Evolutionary conservation across 2,888 invertebrate species (phyloP), one percentile per base, ranked within the genome.

Genomic region (Brassicogethes aeneus): DNA sequence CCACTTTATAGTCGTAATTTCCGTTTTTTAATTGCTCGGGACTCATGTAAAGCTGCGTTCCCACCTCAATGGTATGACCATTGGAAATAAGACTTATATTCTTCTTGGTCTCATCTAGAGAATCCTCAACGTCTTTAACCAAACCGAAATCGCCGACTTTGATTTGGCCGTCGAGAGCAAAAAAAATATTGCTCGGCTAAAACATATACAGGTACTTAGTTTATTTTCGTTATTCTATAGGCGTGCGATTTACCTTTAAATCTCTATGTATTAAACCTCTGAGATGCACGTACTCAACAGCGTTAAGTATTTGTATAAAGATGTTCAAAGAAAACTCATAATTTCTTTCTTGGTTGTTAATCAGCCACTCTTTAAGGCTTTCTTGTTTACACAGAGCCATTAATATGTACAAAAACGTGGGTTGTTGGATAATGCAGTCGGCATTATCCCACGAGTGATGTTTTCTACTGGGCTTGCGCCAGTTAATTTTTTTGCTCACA

Each of bases 91-190:
- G 39, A 16, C 45, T 36, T 10, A 43, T 36, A 14, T 47, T 46
- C 31, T 76, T 72, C 34, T 74, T 73, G 1, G 75, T 75, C 16
- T 60, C 56, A 39, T 61, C 62, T 36, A 52, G 49, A 45, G 75
- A 72, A 53, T 82, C 82, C 34, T 77, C 75, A 76, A 88, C 85
- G 15, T 86, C 83, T 2, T 96, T 95, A 8, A 92, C 97, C n/a
- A 99, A 76, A 0, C 97, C 97, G 70, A 99, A 97, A 71, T 99
- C 97, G 0, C 97, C 97, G 40, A 99, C 88, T 73, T 97, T 97
- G 5, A 97, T 82, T 57, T 79, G 76, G 1, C 89, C 89, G 65
- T 94, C 90, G 49, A 82, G 75, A 0, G 93, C 87, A 68, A 97
- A 96, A 69, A 97, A 91, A 55, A 92, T 90, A 64, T 92, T 92